phyloP scores from a whole-genome alignment of 2,888 invertebrate species.

The Elmis aenea region DNA sequence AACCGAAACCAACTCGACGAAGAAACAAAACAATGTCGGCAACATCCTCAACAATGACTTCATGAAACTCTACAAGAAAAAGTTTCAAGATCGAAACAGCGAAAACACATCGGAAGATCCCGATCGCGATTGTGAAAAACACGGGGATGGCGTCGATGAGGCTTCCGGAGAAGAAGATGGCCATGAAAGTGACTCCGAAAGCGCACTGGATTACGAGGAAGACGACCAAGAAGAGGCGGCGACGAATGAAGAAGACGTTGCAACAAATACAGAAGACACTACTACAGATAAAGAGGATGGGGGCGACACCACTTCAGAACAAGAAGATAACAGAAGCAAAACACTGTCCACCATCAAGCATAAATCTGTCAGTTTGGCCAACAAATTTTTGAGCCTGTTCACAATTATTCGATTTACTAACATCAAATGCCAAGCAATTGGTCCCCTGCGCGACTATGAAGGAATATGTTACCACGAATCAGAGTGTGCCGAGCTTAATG shows the following conservation, averaged over 20 bases:
- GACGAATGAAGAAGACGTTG: slow-evolving; percentile 2
- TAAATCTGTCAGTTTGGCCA: slow-evolving; percentile 37
- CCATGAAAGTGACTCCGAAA: slow-evolving; percentile 1
- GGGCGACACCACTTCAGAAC: slow-evolving; percentile 3
- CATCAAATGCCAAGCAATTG: slow-evolving; percentile 53
- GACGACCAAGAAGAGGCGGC: slow-evolving; percentile 1
- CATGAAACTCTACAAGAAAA: too few relatives aligned
- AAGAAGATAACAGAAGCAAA: too few relatives aligned
- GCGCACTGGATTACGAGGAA: too few relatives aligned
- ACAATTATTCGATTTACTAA: slow-evolving; percentile 68
- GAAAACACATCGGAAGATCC: too few relatives aligned
- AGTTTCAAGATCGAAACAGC: too few relatives aligned
- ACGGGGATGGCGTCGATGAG: slow-evolving; percentile 7
- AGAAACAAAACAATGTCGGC: too few relatives aligned
- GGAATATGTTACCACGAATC: slow-evolving; percentile 66
- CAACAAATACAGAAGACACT: not conserved
- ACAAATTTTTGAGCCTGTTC: slow-evolving; percentile 61
- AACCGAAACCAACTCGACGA: too few relatives aligned
- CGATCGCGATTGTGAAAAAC: slow-evolving; percentile 3
- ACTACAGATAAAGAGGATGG: slow-evolving; percentile 1
- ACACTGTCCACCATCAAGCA: slow-evolving; percentile 29
- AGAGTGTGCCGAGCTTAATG: slow-evolving; percentile 61
- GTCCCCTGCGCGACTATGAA: slow-evolving; percentile 54
- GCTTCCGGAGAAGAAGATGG: slow-evolving; percentile 2
- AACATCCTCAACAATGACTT: too few relatives aligned